Evolutionary conservation across 2,113 vertebrate species (phyloP).

Genomic region (Tetrax tetrax): DNA sequence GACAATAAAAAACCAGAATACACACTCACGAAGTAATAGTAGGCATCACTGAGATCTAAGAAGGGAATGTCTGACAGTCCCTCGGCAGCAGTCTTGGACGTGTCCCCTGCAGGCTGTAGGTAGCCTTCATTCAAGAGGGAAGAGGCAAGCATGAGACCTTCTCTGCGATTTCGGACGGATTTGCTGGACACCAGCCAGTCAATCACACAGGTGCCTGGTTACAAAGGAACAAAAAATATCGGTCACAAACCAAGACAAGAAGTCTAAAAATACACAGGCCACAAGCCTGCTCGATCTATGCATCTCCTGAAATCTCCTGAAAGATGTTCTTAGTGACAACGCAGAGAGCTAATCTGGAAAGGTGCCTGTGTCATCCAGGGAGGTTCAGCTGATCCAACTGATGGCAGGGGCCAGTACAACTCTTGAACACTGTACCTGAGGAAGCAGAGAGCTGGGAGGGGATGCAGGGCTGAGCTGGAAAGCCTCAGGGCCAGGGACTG

Average conservation of each 20-base stretch:
- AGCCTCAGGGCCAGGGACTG: neutral
- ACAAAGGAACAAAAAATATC: neutral
- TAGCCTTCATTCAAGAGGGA: conserved; percentile 92
- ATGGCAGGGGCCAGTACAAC: neutral
- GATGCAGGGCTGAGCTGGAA: neutral
- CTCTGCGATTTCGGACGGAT: conserved; percentile 84
- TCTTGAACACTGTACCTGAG: neutral
- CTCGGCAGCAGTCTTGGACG: conserved; percentile 83
- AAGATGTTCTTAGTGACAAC: neutral
- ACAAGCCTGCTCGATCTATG: neutral
- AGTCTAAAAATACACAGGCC: neutral
- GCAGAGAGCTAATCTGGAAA: neutral
- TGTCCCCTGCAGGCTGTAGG: conserved; percentile 88
- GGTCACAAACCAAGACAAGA: neutral
- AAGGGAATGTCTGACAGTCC: conserved; percentile 78
- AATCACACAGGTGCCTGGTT: conserved; percentile 83
- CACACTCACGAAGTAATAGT: conserved; percentile 93
- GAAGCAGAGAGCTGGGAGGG: neutral
- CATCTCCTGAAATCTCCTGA: neutral
- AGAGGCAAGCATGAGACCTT: conserved; percentile 87
- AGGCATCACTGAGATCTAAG: conserved; percentile 84
- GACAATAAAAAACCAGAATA: neutral
- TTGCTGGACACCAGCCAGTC: conserved; percentile 90
- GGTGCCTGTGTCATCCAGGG: neutral
- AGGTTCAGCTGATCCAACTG: neutral